A percentile compares a stretch with the other conserved stretches of the same genome.
Conservation (phyloP, 1,140 invertebrate species). For the Lepidurus packardi region DNA sequence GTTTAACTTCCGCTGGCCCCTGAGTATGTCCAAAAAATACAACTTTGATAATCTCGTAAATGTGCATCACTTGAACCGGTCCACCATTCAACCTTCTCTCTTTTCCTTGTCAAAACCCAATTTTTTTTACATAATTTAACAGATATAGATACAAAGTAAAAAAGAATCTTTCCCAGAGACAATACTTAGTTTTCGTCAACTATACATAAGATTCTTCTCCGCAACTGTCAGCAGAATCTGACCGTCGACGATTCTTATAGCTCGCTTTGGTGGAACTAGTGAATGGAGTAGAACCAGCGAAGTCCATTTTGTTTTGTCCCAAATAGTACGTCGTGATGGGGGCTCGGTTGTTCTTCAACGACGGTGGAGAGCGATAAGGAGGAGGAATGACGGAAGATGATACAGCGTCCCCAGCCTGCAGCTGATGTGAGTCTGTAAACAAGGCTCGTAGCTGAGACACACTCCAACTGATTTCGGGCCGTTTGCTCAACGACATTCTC, state of each 20-base stretch:
- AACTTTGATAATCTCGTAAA: constrained; percentile 5
- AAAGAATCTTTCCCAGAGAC: background rate
- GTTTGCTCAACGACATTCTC: constrained; percentile 36
- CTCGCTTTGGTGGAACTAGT: constrained; percentile 1
- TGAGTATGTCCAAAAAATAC: constrained; percentile 4
- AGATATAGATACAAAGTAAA: background rate
- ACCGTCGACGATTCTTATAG: constrained; percentile 30
- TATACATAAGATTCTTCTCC: constrained; percentile 43
- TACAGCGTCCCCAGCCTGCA: constrained; percentile 44
- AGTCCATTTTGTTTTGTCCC: constrained; percentile 37
- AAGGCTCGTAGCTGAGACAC: constrained; percentile 44
- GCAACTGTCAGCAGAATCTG: constrained; percentile 39
- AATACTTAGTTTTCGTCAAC: background rate
- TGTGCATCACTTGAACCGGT: background rate
- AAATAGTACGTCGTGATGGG: constrained; percentile 41
- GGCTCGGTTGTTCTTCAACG: constrained; percentile 38
- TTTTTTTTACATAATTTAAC: background rate
- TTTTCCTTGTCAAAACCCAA: background rate
- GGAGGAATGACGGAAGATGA: constrained; percentile 37
- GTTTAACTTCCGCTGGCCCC: background rate
- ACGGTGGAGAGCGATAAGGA: constrained; percentile 41
- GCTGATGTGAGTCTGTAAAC: constrained; percentile 40
- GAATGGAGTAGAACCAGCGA: constrained; percentile 22
- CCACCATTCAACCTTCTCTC: background rate
- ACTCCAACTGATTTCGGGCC: constrained; percentile 46